Base-by-base conservation (phyloP, 2,113 vertebrate genomes). In the Glaucidium brasilianum region DNA sequence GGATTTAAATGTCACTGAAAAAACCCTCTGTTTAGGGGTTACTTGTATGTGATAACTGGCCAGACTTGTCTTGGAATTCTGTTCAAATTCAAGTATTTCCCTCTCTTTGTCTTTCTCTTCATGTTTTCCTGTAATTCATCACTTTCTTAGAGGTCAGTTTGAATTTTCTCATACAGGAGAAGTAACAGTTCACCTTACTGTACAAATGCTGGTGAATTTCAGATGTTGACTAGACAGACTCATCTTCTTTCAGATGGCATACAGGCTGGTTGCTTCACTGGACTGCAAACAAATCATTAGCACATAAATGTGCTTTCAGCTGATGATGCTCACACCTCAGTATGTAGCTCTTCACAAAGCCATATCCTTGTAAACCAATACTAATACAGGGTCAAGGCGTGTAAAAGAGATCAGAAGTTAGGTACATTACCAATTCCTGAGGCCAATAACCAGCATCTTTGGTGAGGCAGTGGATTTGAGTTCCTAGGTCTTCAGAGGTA, bases 1-100 rank as follows among this genome's bases (percentile, higher is more conserved):
- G 32, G 29, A n/a, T 93, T 93, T 84, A 87, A 89, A 62, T 35
- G 50, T 68, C 50, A 34, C 49, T 73, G 73, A 35, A 52, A 75
- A 4, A 0, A 0, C 0, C 19, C 15, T 86, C 4, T 81, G 30
- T 77, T 90, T 85, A 39, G 0, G 4, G 11, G 5, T 39, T 77
- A 20, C 15, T 37, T 79, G 15, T 19, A 11, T 68, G 29, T 79
- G 75, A 58, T 47, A 86, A 92, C 45, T 69, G 45, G 34, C 37
- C 50, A 66, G 60, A 45, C 25, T 63, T 86, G 59, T 67, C 16
- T 37, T 85, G 52, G 37, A 71, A 50, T 94, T 91, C 56, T 92
- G 32, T 82, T 82, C 56, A 73, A n/a, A 81, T 85, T 84, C 37
- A 81, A 52, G 7, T 14, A 71, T 82, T 83, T 15, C 5, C 2